Conservation (phyloP, 2,888 invertebrate species). For the Tetragonula carbonaria region DNA sequence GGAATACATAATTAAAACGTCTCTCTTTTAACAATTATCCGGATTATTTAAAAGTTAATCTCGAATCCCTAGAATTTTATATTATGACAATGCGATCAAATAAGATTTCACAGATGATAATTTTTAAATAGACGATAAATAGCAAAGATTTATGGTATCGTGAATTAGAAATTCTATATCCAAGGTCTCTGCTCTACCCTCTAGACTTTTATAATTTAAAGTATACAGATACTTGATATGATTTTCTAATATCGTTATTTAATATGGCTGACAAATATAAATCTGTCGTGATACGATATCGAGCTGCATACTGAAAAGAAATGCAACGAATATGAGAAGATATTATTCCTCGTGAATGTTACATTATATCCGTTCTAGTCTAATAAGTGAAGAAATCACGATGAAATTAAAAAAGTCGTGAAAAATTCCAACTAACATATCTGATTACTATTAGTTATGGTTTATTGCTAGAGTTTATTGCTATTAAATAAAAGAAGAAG, state of each 20-base stretch:
- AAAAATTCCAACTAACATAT: not conserved
- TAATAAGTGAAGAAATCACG: constrained; percentile 8
- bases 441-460: not conserved
- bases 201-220: not conserved
- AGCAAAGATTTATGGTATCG: not conserved
- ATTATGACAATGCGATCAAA: too few relatives aligned
- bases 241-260: constrained; percentile 33
- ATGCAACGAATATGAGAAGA: constrained; percentile 37
- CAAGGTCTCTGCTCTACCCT: constrained; percentile 4
- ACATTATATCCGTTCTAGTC: constrained; percentile 13
- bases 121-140: not conserved
- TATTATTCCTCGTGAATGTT: not conserved
- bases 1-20: not conserved
- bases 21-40: not conserved
- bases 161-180: constrained; percentile 21
- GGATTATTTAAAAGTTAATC: not conserved
- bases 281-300: constrained; percentile 28
- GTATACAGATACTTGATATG: constrained; percentile 22
- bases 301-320: constrained; percentile 24
- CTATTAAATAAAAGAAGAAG: not conserved
- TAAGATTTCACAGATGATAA: not conserved
- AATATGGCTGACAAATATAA: constrained; percentile 39
- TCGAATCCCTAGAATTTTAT: too few relatives aligned
- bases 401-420: not conserved
- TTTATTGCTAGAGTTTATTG: not conserved